Evolutionary conservation across 1,140 invertebrate genomes (phyloP), one percentile per base, ranked within the genome.

Genomic region (Rhagoletis zephyria): DNA sequence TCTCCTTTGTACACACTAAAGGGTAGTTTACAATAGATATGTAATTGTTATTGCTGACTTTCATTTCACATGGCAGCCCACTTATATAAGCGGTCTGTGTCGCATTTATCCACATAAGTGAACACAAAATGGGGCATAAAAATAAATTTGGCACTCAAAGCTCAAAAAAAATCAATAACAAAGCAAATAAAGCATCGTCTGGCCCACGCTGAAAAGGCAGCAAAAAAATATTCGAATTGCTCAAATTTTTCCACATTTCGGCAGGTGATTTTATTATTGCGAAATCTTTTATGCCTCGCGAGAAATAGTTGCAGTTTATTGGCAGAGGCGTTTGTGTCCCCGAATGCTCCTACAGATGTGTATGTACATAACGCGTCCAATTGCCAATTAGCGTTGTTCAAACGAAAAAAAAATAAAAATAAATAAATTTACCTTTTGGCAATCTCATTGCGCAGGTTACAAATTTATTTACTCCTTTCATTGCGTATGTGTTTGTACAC

Each of bases 31-130:
- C 16, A 74, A 42, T 16, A n/a, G 67, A 14, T 48, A 10, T 74
- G 4, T n/a, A 14, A 12, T 48, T 45, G 12, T 4, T 42, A 10
- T 67, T 74, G 67, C 45, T 16, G 67, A 16, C 16, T 45, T 42
- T 16, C 67, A 74, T 16, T 74, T 48, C 7, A n/a, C 42, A 14
- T 74, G 1, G 42, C 40, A 16, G 40, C 45, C 12, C 12, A 48
- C 67, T 74, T 74, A 74, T 74, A 42, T 74, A 74, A 74, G 67
- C 3, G 67, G 40, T 74, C 45, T 74, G 42, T 9, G 45, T 42
- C 16, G 48, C 4, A 74, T 74, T 48, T 48, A n/a, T 30, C 30
- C 42, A 74, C 59, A 60, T 60, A 63, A 12, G 61, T 63, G 16
- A 4, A n/a, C 10, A 74, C 67, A 74, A 4, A 45, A 40, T 45